Base-by-base conservation (phyloP, 2,888 invertebrate species). In the Cylindroiulus punctatus region DNA sequence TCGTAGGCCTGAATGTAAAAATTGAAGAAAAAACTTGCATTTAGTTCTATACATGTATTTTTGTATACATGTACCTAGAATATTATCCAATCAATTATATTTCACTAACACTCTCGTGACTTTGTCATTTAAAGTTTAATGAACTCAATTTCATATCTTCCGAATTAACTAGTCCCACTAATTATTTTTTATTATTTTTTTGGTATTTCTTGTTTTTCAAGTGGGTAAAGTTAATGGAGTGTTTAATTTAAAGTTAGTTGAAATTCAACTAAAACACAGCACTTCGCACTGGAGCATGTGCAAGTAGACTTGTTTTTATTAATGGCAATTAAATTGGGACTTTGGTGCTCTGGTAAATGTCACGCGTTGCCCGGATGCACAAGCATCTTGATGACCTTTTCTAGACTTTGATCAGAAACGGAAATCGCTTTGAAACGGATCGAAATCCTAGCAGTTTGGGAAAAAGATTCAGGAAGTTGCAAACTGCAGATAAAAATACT, bases 321-420 rank as follows among this genome's bases (percentile, higher is more conserved):
- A 65, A 65, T 65, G 65, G 22, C 65, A 65, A 65, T 65, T 65
- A 65, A 65, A 65, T 65, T 22, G 8, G 26, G 65, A 65, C 65
- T 65, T 47, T 47, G 47, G 14, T 47, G 14, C 47, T 47, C 26
- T 65, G 65, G 65, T 65, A 65, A 65, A 65, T 65, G 65, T 65
- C 65, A 65, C 26, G 65, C 65, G 65, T 65, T 65, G 65, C 65
- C 65, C 22, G 65, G 65, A 65, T 65, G 65, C 65, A 12, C 0
- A 19, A 65, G 47, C 47, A 47, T 47, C 47, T 22, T 22, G 65
- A 65, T 65, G 65, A 65, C 65, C 65, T 65, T 65, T 65, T 65
- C 12, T 26, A 65, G 65, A 65, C 65, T 65, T 65, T 65, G 65
- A 65, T 65, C 65, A 65, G 65, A 65, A 65, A 65, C 65, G 65